Percentiles rank a stretch among this genome's conserved stretches.
Evolutionary conservation across 2,888 invertebrate genomes (phyloP).

Genomic region (Plagodis dolabraria): DNA sequence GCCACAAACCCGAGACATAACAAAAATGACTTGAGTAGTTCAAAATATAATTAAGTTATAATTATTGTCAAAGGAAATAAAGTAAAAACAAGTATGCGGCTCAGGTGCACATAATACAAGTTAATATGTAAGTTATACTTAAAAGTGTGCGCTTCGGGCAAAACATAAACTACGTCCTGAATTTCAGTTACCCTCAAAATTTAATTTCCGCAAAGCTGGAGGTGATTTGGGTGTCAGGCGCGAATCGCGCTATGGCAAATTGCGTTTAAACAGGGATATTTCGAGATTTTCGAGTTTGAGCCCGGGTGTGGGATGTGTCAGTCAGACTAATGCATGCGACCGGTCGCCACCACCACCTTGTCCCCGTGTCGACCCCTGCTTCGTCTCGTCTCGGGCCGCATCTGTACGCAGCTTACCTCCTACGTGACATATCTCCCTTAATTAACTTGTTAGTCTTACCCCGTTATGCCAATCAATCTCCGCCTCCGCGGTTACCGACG

Average conservation of each 20-base stretch:
- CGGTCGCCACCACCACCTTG: not conserved
- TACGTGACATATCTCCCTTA: slow-evolving; percentile 61
- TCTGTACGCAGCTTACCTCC: slow-evolving; percentile 43
- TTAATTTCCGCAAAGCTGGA: slow-evolving; percentile 46
- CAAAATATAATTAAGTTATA: too few species aligned
- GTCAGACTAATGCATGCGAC: slow-evolving; percentile 21
- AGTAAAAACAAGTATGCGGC: too few species aligned
- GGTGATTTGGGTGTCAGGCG: slow-evolving; percentile 41
- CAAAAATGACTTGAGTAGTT: too few species aligned
- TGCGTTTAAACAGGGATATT: slow-evolving; percentile 48
- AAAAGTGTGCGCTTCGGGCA: slow-evolving; percentile 10
- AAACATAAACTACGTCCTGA: slow-evolving; percentile 11
- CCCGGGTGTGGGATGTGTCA: slow-evolving; percentile 49
- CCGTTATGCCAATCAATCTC: slow-evolving; percentile 34
- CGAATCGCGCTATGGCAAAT: slow-evolving; percentile 41
- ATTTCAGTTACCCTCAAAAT: slow-evolving; percentile 42
- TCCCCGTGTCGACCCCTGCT: slow-evolving; percentile 17
- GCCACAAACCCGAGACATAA: too few species aligned
- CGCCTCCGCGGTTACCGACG: slow-evolving; percentile 21
- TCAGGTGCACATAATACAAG: too few species aligned
- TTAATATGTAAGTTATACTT: not conserved
- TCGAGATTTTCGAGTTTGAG: slow-evolving; percentile 38
- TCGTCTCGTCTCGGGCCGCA: slow-evolving; percentile 17
- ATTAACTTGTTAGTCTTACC: slow-evolving; percentile 64
- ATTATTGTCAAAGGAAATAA: too few species aligned